These are phyloP conservation scores for Macaca mulatta DNA, from an alignment of 2,113 vertebrate genomes.

Conservation along the genomic window DNA sequence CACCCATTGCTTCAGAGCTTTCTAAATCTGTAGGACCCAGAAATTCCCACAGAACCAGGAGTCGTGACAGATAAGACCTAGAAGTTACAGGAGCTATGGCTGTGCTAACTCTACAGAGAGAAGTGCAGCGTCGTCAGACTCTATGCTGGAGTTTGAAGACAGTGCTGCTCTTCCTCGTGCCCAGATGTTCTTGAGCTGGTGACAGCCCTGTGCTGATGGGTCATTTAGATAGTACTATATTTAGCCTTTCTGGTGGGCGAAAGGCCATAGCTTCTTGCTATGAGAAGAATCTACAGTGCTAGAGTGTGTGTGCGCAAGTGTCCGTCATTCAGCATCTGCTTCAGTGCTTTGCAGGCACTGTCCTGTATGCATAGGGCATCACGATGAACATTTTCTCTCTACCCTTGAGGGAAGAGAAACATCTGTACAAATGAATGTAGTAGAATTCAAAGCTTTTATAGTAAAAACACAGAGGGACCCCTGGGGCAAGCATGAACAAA, in stretches of 20 bases:
- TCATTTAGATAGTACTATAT: conserved; percentile 16
- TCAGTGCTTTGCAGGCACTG: background rate
- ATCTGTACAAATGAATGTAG: background rate
- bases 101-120: background rate
- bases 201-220: background rate
- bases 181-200: conserved; percentile 23
- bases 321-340: background rate
- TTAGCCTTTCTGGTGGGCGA: background rate
- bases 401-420: background rate
- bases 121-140: background rate
- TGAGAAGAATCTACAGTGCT: background rate
- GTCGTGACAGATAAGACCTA: background rate
- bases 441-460: too few species aligned
- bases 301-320: accelerated
- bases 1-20: background rate
- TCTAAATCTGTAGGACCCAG: background rate
- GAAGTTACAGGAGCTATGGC: background rate
- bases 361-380: background rate
- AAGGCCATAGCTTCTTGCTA: background rate
- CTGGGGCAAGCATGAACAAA: background rate
- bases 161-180: background rate
- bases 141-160: accelerated
- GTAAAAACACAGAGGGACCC: background rate
- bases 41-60: background rate
- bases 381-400: background rate